Evolutionary conservation across 2,888 invertebrate genomes (phyloP), one percentile per base, ranked within the genome.

Genomic region (Nomada fucata): DNA sequence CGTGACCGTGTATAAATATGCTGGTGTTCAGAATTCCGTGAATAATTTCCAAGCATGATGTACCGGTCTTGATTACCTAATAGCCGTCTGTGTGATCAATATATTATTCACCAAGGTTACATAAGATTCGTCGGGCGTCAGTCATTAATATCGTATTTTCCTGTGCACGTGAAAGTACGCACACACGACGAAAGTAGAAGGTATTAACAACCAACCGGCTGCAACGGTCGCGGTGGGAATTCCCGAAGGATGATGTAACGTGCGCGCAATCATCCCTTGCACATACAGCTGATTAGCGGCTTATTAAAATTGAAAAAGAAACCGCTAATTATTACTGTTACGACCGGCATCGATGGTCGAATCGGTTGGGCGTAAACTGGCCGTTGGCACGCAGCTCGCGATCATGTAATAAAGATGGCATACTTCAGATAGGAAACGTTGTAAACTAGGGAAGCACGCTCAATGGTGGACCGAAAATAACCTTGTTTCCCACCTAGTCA

Each of bases 331-430:
- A 90, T 91, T 89, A 83, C 83, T 84, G 81, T 90, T 87, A 83
- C 85, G 79, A 82, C 80, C 87, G 80, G 88, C 89, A 91, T 91
- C 89, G 82, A 82, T 73, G 78, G 79, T 69, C 74, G 83, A 85
- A 89, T 89, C 89, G 86, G 84, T 74, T 74, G 84, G 86, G 82
- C 87, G 91, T 89, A 91, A 91, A 91, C 90, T 91, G 90, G 83
- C 85, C 69, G 61, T 63, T 68, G 83, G 79, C 91, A 91, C 91
- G 91, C 91, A 88, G 86, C 72, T 53, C 83, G 80, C 89, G 90
- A 89, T 90, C 90, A 88, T 84, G 90, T 91, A 91, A 91, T 91
- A 91, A 90, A 91, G 91, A 91, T 91, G 88, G 88, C 87, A 90
- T 91, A 89, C 82, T 88, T 89, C 84, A 90, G 91, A 91, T 91